A percentile compares a stretch with the other conserved stretches of the same genome.
These are phyloP conservation scores for Nymphalis c-album DNA, from an alignment of 2,888 invertebrate species.

Conservation along the genomic window DNA sequence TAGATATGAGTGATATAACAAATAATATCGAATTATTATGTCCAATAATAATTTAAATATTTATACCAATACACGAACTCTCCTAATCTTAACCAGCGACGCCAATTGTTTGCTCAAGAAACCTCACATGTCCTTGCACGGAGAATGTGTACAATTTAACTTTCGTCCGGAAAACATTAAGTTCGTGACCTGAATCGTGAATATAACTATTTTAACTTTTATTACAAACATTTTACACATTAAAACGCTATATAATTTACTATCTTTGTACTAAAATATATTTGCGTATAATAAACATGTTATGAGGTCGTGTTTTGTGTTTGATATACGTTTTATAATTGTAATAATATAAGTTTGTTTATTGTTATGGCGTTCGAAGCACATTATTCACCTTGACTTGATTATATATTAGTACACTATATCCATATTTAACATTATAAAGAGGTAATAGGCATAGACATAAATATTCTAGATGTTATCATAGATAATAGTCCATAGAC, in stretches of 20 bases:
- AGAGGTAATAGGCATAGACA: too few species aligned
- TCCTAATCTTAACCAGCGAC: slow-evolving; percentile 16
- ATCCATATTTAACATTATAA: too few species aligned
- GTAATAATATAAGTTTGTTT: too few species aligned
- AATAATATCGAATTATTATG: too few species aligned
- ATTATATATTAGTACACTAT: too few species aligned
- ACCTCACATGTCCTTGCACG: slow-evolving; percentile 28
- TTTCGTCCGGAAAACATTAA: slow-evolving; percentile 31
- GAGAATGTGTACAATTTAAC: slow-evolving; percentile 27
- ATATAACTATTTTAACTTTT: slow-evolving; percentile 26
- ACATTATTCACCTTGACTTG: too few species aligned
- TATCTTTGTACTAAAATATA: neutral
- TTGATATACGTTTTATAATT: neutral
- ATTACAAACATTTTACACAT: slow-evolving; percentile 32
- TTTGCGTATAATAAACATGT: neutral
- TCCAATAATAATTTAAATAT: neutral
- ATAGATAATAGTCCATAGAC: too few species aligned
- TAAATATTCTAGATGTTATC: too few species aligned
- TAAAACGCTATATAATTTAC: neutral
- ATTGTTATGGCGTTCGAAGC: too few species aligned
- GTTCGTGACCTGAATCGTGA: slow-evolving; percentile 41
- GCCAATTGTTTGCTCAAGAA: slow-evolving; percentile 13
- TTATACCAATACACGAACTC: neutral
- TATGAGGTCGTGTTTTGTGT: neutral
- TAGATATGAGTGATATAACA: too few species aligned